These are phyloP conservation scores for Spicauda simplicius DNA, from an alignment of 2,888 invertebrate genomes.

Conservation along the genomic window DNA sequence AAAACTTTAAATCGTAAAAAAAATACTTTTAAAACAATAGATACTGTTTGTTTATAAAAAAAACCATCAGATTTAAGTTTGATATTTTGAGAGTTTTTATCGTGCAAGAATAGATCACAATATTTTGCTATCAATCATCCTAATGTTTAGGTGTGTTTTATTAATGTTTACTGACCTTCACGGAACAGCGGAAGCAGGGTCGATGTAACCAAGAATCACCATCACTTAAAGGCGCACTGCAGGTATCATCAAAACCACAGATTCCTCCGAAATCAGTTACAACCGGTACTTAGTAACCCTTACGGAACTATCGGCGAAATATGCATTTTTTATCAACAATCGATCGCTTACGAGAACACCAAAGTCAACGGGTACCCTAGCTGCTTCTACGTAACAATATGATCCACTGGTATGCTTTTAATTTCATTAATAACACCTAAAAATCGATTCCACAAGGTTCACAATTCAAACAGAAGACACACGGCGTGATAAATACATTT, in stretches of 20 bases:
- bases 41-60: too few species aligned
- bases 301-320: conserved; percentile 76
- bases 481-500: conserved; percentile 77
- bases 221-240: conserved; percentile 56
- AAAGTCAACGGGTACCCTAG: conserved; percentile 53
- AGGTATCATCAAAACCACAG: conserved; percentile 44
- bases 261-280: conserved; percentile 43
- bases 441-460: conserved; percentile 81
- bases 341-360: conserved; percentile 63
- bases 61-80: too few species aligned
- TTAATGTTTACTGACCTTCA: conserved; percentile 71
- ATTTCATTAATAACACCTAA: conserved; percentile 84
- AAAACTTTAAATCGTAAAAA: too few species aligned
- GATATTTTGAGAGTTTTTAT: too few species aligned
- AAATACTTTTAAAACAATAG: too few species aligned
- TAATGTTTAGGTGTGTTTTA: not conserved
- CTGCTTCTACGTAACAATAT: conserved; percentile 66
- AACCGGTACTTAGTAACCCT: conserved; percentile 60
- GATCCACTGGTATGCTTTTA: conserved; percentile 77
- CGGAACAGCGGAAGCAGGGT: conserved; percentile 45
- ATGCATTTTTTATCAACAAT: conserved; percentile 83
- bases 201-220: conserved; percentile 49
- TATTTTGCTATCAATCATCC: too few species aligned
- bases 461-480: conserved; percentile 77
- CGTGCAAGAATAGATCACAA: too few species aligned